These are phyloP conservation scores for Mamestra configurata DNA, from an alignment of 1,140 invertebrate genomes.

Conservation along the genomic window DNA sequence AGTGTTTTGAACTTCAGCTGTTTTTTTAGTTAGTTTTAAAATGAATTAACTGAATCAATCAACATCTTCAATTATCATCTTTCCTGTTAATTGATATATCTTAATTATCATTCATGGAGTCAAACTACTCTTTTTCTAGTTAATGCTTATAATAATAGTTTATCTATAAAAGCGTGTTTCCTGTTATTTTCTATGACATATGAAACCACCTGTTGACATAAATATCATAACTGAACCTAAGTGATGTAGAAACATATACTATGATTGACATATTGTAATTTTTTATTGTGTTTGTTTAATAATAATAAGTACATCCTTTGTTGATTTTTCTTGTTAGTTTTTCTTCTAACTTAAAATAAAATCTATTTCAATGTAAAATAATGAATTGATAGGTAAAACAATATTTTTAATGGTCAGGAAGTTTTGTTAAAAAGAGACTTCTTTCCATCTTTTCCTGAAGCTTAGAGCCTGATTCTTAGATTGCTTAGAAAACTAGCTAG, in stretches of 20 bases:
- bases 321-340: not conserved
- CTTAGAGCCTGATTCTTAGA: not conserved
- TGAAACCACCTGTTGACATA: conserved; percentile 50
- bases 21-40: not conserved
- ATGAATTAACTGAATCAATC: not conserved
- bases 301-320: not conserved
- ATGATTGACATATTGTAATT: conserved; percentile 26
- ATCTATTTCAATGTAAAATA: not conserved
- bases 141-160: not conserved
- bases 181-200: conserved; percentile 37
- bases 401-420: not conserved
- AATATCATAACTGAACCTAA: conserved; percentile 38
- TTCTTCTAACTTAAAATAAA: not conserved
- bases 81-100: not conserved
- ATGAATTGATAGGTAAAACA: not conserved
- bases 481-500: conserved; percentile 13
- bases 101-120: not conserved
- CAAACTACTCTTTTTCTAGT: not conserved
- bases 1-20: not conserved
- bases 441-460: not conserved
- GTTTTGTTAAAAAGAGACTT: not conserved
- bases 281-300: not conserved
- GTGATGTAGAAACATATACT: not conserved
- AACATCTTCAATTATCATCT: not conserved
- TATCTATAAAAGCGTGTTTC: not conserved